Evolutionary conservation across 2,888 invertebrate species (phyloP).

Genomic region (Ecliptopera silaceata): DNA sequence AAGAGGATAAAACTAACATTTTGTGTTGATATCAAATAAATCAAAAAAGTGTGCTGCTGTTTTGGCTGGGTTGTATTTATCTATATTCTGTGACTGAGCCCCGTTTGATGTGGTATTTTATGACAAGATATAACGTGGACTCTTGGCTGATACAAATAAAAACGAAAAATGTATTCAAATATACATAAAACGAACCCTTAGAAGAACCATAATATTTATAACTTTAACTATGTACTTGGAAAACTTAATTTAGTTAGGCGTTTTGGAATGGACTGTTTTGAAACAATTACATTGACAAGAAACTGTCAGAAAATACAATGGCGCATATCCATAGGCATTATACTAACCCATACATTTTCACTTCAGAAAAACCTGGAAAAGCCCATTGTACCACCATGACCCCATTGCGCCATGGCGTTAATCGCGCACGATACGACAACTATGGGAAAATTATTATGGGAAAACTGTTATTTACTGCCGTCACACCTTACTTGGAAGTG

Average conservation of each 20-base stretch:
- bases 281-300: too few relatives aligned
- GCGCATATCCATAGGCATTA: too few relatives aligned
- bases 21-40: too few relatives aligned
- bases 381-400: constrained; percentile 20
- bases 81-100: too few relatives aligned
- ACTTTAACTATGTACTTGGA: too few relatives aligned
- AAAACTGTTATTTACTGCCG: constrained; percentile 27
- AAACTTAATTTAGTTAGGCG: too few relatives aligned
- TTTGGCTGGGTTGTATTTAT: not conserved
- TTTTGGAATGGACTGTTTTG: too few relatives aligned
- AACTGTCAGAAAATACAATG: too few relatives aligned
- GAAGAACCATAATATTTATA: too few relatives aligned
- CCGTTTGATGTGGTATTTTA: not conserved
- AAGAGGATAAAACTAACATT: too few relatives aligned
- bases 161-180: not conserved
- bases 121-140: not conserved
- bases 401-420: constrained; percentile 21
- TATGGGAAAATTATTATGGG: constrained; percentile 42
- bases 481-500: constrained; percentile 29
- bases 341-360: not conserved
- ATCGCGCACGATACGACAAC: constrained; percentile 25
- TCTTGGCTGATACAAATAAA: not conserved
- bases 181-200: not conserved
- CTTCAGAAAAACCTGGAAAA: constrained; percentile 16
- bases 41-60: too few relatives aligned